These are phyloP conservation scores for Anarrhichthys ocellatus DNA, from an alignment of 2,113 vertebrate genomes.

Conservation along the genomic window DNA sequence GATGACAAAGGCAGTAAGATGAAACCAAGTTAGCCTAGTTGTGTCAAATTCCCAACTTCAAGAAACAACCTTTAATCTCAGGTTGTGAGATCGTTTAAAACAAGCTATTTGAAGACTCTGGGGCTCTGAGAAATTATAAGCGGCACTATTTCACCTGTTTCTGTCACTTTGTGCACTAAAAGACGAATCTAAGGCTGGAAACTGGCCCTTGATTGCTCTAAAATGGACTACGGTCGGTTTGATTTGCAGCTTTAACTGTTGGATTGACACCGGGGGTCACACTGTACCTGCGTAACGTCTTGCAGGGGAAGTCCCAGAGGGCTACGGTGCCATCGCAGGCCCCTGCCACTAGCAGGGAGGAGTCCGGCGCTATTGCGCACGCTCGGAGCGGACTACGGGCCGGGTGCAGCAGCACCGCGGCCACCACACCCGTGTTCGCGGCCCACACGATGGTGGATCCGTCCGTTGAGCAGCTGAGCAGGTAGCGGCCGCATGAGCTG, in stretches of 20 bases:
- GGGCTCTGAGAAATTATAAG: background rate
- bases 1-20: background rate
- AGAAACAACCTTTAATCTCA: background rate
- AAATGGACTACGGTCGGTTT: background rate
- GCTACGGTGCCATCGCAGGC: constrained; percentile 86
- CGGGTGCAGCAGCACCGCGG: constrained; percentile 83
- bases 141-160: background rate
- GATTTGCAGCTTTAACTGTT: background rate
- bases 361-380: constrained; percentile 84
- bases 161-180: background rate
- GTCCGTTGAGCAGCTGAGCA: constrained; percentile 91
- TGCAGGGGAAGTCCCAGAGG: constrained; percentile 84
- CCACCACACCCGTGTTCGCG: constrained; percentile 68
- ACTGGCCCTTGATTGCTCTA: background rate
- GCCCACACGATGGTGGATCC: constrained; percentile 83
- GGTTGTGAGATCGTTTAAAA: background rate
- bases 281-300: constrained; percentile 82
- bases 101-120: background rate
- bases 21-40: background rate
- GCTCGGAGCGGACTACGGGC: constrained; percentile 85
- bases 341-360: constrained; percentile 79
- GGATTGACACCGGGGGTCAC: background rate
- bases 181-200: background rate
- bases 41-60: background rate
- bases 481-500: constrained; percentile 80